Percentiles rank a stretch among this genome's conserved stretches.
These are phyloP conservation scores for Deroplatys truncata DNA, from an alignment of 2,888 invertebrate genomes.

Conservation along the genomic window DNA sequence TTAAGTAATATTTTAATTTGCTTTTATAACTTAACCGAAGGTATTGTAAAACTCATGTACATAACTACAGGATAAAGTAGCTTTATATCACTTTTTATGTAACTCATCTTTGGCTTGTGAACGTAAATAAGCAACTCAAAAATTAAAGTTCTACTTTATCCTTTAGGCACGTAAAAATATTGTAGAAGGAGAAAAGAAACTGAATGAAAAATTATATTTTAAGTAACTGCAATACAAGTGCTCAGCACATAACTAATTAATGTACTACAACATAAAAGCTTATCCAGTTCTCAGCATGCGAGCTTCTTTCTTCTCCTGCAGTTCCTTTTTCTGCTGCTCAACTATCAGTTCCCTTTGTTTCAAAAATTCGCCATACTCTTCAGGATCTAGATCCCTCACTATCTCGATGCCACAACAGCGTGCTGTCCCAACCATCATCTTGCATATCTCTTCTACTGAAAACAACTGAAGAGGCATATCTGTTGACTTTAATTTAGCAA, in stretches of 20 bases:
- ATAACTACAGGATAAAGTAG: no score
- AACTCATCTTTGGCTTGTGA: no score
- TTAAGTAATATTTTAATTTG: no score
- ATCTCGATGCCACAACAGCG: conserved; percentile 81
- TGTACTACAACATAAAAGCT: conserved; percentile 17
- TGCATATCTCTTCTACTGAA: conserved; percentile 68
- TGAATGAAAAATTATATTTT: no score
- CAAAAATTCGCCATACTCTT: conserved; percentile 79
- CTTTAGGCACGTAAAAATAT: no score
- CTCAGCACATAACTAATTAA: background rate
- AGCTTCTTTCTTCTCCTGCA: conserved; percentile 82
- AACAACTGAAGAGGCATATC: conserved; percentile 70
- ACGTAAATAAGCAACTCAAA: no score
- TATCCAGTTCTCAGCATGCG: conserved; percentile 81
- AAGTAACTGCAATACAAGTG: background rate
- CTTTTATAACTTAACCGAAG: no score
- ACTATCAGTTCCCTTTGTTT: conserved; percentile 66
- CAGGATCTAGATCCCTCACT: conserved; percentile 68
- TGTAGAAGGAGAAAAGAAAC: no score
- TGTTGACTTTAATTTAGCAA: conserved; percentile 89
- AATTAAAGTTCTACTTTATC: no score
- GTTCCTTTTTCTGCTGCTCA: conserved; percentile 67
- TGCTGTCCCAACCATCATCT: conserved; percentile 72
- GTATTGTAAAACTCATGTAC: no score
- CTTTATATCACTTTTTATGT: no score